Evolutionary conservation across 2,113 vertebrate species (phyloP).

Genomic region (Gopherus evgoodei): DNA sequence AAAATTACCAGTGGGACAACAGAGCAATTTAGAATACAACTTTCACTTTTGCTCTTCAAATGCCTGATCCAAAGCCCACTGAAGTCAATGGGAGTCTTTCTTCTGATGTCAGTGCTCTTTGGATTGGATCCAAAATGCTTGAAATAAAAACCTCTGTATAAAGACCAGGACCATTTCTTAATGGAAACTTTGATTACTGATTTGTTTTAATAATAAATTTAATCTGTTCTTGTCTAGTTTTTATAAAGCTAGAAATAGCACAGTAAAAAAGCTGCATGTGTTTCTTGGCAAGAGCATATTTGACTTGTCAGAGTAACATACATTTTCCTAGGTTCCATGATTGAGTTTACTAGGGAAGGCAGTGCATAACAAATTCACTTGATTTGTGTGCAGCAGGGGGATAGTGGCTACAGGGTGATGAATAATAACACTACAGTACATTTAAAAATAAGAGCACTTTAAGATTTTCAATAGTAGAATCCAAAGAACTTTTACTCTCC

Average conservation of each 20-base stretch:
- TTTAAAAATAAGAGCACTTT: slow-evolving; percentile 32
- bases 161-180: slow-evolving; percentile 34
- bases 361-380: not conserved
- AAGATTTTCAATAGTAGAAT: not conserved
- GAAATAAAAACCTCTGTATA: slow-evolving; percentile 37
- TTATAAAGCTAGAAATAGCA: slow-evolving; percentile 53
- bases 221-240: slow-evolving; percentile 33
- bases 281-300: slow-evolving; percentile 65
- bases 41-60: not conserved
- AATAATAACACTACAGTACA: not conserved
- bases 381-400: not conserved
- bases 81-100: not conserved
- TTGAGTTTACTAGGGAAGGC: slow-evolving; percentile 31
- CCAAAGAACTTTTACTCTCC: not conserved
- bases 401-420: not conserved
- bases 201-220: slow-evolving; percentile 62
- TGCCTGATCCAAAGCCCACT: not conserved
- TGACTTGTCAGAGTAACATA: slow-evolving; percentile 23
- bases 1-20: not conserved
- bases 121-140: not conserved
- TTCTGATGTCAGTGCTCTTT: not conserved
- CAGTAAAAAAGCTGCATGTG: slow-evolving; percentile 32
- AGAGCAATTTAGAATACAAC: not conserved
- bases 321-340: slow-evolving; percentile 49
- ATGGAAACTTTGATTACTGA: slow-evolving; percentile 14